These are phyloP conservation scores for Drosophila pallidifrons DNA, from an alignment of 1,140 invertebrate genomes.

Conservation along the genomic window DNA sequence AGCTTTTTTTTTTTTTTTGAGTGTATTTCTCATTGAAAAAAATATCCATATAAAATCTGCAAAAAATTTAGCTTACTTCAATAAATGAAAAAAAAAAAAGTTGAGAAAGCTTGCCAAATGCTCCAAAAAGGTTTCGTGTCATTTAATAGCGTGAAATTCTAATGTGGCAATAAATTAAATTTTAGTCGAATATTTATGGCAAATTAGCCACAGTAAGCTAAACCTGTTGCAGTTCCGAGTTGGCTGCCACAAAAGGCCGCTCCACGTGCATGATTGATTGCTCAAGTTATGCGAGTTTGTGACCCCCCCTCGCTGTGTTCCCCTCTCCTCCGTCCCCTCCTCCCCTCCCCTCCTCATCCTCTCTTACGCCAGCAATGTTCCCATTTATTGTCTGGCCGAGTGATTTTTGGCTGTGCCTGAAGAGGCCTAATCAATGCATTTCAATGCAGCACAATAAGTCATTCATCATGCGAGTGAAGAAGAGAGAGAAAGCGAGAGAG, in stretches of 20 bases:
- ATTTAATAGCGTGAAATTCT: too few species aligned
- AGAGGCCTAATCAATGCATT: constrained; percentile 38
- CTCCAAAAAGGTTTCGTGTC: too few species aligned
- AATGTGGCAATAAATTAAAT: not conserved
- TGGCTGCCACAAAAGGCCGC: constrained; percentile 7
- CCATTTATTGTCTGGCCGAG: constrained; percentile 17
- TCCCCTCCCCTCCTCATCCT: not conserved
- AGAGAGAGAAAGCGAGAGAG: not conserved
- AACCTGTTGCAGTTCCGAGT: constrained; percentile 62
- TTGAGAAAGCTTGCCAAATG: too few species aligned
- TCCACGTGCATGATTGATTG: constrained; percentile 58
- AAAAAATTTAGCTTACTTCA: too few species aligned
- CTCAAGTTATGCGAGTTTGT: constrained; percentile 14
- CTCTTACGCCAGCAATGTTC: not conserved
- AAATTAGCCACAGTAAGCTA: constrained; percentile 2
- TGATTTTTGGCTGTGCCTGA: constrained; percentile 11
- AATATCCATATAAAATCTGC: too few species aligned
- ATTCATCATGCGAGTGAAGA: constrained; percentile 44
- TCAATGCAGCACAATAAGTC: constrained; percentile 25
- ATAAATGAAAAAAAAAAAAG: too few species aligned
- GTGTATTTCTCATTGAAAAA: too few species aligned
- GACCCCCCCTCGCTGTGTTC: not conserved
- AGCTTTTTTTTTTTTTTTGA: too few species aligned
- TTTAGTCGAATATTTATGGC: not conserved
- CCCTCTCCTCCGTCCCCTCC: too few species aligned